A percentile compares a stretch with the other conserved stretches of the same genome.
These are phyloP conservation scores for Pseudobourletiella spinata DNA, from an alignment of 1,140 invertebrate species.

Conservation along the genomic window DNA sequence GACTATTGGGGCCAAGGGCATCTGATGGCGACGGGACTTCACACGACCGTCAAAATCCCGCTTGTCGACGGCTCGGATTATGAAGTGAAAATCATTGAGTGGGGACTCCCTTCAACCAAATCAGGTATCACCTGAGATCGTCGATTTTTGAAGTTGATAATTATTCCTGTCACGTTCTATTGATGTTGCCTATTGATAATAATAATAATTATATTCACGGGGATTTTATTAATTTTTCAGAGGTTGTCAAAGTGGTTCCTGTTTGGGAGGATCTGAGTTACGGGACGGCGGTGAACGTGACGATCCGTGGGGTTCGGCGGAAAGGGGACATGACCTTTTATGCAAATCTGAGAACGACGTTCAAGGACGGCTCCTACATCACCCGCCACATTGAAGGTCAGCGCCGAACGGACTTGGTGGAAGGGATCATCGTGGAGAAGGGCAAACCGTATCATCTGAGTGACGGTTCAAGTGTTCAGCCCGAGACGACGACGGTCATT, in stretches of 20 bases:
- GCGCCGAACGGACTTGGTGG: constrained; percentile 20
- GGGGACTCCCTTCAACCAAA: constrained; percentile 26
- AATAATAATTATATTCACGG: too few species aligned
- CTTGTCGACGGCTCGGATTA: background rate
- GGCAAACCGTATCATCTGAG: constrained; percentile 18
- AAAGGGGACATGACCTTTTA: constrained; percentile 31
- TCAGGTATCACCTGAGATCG: constrained; percentile 27
- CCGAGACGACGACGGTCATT: constrained; percentile 21
- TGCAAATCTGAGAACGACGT: constrained; percentile 25
- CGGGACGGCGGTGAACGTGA: constrained; percentile 31
- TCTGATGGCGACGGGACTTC: constrained; percentile 33
- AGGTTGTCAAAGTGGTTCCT: too few species aligned
- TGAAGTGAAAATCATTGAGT: constrained; percentile 25
- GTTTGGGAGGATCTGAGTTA: constrained; percentile 20
- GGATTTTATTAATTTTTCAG: too few species aligned
- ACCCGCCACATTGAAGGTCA: constrained; percentile 27
- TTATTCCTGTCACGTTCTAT: too few species aligned
- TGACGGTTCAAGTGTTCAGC: constrained; percentile 22
- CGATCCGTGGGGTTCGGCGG: constrained; percentile 14
- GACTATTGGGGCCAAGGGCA: constrained; percentile 31
- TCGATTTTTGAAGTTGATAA: too few species aligned
- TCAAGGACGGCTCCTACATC: constrained; percentile 26
- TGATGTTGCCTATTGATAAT: too few species aligned
- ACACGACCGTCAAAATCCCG: constrained; percentile 22
- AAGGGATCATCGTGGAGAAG: constrained; percentile 25